phyloP scores from a whole-genome alignment of 2,113 vertebrate genomes.

The Strix uralensis region DNA sequence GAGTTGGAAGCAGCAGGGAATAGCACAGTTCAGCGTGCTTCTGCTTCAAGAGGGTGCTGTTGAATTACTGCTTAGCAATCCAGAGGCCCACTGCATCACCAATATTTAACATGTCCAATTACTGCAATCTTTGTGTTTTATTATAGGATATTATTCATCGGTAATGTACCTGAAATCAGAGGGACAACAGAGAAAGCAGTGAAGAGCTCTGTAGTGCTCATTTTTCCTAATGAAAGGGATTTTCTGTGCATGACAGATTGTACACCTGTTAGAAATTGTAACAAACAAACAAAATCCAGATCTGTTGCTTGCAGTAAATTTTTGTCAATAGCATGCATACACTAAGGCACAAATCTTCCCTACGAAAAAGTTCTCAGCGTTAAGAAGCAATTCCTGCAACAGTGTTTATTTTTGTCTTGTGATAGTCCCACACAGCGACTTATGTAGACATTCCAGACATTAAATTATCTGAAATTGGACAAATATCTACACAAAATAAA shows the following conservation, averaged over 20 bases:
- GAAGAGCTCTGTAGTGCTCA: background rate
- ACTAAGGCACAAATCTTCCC: background rate
- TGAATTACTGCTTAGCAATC: constrained; percentile 30
- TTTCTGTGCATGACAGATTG: background rate
- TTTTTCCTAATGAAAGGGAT: constrained; percentile 1
- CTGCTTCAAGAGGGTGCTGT: constrained; percentile 17
- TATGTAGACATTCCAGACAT: background rate
- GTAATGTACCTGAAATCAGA: constrained; percentile 14
- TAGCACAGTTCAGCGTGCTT: background rate
- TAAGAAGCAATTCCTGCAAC: background rate
- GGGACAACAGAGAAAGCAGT: background rate
- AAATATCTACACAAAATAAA: background rate
- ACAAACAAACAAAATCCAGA: background rate
- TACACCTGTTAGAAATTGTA: background rate
- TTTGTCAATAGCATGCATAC: background rate
- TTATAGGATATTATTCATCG: background rate
- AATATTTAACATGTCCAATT: constrained; percentile 30
- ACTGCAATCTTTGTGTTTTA: background rate
- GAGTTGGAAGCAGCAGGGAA: constrained; percentile 11
- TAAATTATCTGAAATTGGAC: constrained; percentile 25
- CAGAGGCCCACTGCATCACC: background rate
- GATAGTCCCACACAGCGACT: background rate
- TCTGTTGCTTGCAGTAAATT: background rate
- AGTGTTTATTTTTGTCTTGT: background rate
- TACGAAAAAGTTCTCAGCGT: background rate